Percentiles rank a stretch among this genome's conserved stretches.
These are phyloP conservation scores for Thyatira batis DNA, from an alignment of 2,888 invertebrate genomes.

Conservation along the genomic window DNA sequence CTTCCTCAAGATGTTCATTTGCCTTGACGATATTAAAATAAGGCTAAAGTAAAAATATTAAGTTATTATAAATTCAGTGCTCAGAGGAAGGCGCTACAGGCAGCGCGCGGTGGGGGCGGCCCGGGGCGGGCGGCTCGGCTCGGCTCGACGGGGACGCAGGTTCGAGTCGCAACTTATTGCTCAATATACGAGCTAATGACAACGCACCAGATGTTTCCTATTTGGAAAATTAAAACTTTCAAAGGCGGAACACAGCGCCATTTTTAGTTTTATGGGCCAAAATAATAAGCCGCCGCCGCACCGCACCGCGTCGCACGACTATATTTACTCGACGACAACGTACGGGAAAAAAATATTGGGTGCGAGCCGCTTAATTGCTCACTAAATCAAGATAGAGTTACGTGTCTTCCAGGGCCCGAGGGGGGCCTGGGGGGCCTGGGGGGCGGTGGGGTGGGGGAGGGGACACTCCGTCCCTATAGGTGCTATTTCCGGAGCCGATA, in stretches of 20 bases:
- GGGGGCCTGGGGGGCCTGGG: not conserved
- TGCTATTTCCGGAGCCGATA: not conserved
- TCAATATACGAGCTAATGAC: slow-evolving; percentile 5
- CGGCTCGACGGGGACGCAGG: not conserved
- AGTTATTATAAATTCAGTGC: not conserved
- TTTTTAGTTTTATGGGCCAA: slow-evolving; percentile 16
- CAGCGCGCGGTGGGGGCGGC: no score
- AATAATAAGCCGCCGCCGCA: slow-evolving; percentile 14
- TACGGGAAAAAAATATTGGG: slow-evolving; percentile 16
- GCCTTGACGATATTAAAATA: no score
- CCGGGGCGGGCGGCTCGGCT: not conserved
- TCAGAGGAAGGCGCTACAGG: not conserved
- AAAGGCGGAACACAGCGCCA: slow-evolving; percentile 7
- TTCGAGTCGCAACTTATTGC: not conserved
- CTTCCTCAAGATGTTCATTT: no score
- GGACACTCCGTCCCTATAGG: not conserved
- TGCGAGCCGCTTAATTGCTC: slow-evolving; percentile 28
- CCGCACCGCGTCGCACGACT: no score
- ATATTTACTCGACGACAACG: slow-evolving; percentile 1
- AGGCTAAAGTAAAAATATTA: not conserved
- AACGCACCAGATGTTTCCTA: slow-evolving; percentile 7
- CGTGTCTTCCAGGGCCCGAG: slow-evolving; percentile 7
- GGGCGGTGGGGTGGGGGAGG: not conserved
- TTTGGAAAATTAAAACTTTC: slow-evolving; percentile 13
- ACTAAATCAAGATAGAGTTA: slow-evolving; percentile 33